Conservation (phyloP, 2,888 invertebrate species). For the Sminthurinus aureus region DNA sequence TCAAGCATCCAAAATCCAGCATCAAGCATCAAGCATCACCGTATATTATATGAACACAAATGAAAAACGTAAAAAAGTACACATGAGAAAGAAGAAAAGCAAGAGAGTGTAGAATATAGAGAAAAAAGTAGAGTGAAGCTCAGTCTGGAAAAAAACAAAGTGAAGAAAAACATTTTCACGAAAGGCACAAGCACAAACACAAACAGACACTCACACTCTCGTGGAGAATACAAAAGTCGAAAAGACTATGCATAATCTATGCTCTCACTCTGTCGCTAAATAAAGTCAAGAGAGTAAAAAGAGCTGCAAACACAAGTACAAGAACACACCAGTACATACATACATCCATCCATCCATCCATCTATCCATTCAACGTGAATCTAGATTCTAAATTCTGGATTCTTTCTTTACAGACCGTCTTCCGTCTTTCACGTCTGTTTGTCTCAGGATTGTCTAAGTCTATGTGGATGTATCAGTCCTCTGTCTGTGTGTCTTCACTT, state of each 20-base stretch:
- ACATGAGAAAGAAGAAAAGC: too few species aligned
- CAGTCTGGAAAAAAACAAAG: constrained; percentile 33
- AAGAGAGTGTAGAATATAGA: neutral
- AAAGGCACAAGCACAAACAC: constrained; percentile 8
- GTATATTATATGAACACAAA: constrained; percentile 7
- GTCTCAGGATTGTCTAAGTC: neutral
- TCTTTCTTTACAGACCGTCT: neutral
- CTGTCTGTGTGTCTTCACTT: neutral
- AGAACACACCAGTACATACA: neutral
- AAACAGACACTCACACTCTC: too few species aligned
- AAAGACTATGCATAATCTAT: constrained; percentile 37
- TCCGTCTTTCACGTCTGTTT: too few species aligned
- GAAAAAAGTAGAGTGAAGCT: constrained; percentile 35
- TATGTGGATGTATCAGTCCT: neutral
- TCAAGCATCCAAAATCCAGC: neutral
- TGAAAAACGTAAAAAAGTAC: neutral
- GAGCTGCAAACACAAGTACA: neutral
- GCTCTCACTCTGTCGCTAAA: constrained; percentile 39
- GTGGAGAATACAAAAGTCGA: constrained; percentile 3
- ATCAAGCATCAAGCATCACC: constrained; percentile 15
- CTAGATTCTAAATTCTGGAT: neutral
- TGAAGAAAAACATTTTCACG: constrained; percentile 41
- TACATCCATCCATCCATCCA: neutral
- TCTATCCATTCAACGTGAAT: neutral
- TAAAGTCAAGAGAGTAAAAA: constrained; percentile 36